phyloP scores from a whole-genome alignment of 2,797 vertebrate genomes.

The Ibycter americanus region DNA sequence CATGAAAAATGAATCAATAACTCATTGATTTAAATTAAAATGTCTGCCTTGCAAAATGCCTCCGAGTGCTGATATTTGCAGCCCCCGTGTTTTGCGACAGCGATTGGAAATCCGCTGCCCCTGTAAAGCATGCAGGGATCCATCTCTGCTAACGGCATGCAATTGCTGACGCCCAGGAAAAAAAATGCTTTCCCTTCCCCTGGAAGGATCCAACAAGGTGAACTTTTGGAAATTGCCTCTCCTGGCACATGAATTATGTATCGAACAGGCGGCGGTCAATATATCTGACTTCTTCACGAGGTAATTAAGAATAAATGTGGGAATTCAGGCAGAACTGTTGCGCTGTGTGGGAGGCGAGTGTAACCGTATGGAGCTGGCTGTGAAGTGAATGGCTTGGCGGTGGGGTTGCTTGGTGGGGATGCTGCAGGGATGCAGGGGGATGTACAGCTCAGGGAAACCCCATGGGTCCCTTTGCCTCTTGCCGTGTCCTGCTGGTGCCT shows the following conservation, averaged over 20 bases:
- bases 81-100: fast-evolving
- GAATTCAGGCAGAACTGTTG: constrained; percentile 38
- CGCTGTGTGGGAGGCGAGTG: fast-evolving
- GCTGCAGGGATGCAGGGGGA: not conserved
- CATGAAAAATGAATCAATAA: constrained; percentile 58
- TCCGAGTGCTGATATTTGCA: not conserved
- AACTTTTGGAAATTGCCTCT: constrained; percentile 35
- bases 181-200: not conserved
- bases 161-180: not conserved
- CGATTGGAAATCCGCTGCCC: not conserved
- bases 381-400: not conserved
- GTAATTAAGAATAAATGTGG: constrained; percentile 56
- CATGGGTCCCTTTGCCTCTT: fast-evolving
- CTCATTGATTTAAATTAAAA: constrained; percentile 62
- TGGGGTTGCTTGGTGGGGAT: not conserved
- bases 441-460: not conserved
- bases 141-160: not conserved
- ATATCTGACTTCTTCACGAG: constrained; percentile 4
- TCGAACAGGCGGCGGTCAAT: not conserved
- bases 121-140: not conserved
- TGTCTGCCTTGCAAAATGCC: constrained; percentile 51
- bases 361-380: fast-evolving
- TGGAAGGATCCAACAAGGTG: constrained; percentile 40
- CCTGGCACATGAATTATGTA: constrained; percentile 33
- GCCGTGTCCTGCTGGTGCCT: fast-evolving